Evolutionary conservation across 2,888 invertebrate genomes (phyloP).

Genomic region (Lamellibrachia satsuma): DNA sequence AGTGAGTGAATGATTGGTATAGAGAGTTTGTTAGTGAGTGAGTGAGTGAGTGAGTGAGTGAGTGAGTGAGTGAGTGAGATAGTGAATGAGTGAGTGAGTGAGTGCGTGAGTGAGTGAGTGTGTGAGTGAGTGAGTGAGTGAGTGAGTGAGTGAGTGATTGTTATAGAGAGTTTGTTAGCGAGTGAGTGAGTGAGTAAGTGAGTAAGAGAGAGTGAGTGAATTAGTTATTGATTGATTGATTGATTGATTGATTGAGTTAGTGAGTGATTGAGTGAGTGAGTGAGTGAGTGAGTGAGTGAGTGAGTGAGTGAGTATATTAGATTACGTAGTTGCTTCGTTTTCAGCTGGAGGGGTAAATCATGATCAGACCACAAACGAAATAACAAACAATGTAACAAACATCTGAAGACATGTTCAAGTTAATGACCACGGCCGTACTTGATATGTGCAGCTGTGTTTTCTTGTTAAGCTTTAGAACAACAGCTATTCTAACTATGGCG

Average conservation of each 20-base stretch:
- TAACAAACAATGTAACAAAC: too few relatives aligned
- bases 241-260: neutral
- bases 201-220: neutral
- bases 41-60: neutral
- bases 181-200: neutral
- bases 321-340: too few relatives aligned
- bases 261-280: neutral
- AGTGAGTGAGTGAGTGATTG: neutral
- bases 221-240: neutral
- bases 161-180: too few relatives aligned
- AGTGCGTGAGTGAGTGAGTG: neutral
- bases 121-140: neutral
- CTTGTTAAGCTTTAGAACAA: too few relatives aligned
- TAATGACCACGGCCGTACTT: too few relatives aligned
- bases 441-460: too few relatives aligned
- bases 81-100: neutral
- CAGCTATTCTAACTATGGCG: too few relatives aligned
- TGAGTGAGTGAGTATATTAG: neutral
- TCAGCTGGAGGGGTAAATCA: too few relatives aligned
- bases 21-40: too few relatives aligned
- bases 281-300: constrained; percentile 1
- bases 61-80: neutral
- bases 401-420: too few relatives aligned
- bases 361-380: too few relatives aligned
- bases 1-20: neutral